Base-by-base conservation (phyloP, 2,888 invertebrate species). In the Ormyrus thymus region DNA sequence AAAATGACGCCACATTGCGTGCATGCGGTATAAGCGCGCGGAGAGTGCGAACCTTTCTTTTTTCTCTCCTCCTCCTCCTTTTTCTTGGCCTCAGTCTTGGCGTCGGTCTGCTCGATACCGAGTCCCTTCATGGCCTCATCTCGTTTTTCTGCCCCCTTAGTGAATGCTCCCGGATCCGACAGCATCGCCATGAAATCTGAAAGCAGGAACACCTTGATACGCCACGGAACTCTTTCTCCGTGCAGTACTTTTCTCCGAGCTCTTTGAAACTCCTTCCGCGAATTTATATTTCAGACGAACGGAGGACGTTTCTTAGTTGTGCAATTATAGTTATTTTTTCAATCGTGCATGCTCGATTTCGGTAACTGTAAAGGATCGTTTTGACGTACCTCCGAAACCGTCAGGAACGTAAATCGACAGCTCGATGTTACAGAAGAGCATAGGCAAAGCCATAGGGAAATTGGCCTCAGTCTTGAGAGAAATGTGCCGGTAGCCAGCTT, bases 111-210 rank as follows among this genome's bases (percentile, higher is more conserved):
- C 85, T 93, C 93, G 83, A 94, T 94, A 58, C 94, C 94, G 91
- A 94, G 93, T 29, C 92, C 93, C 84, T 93, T 93, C 93, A 94
- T 93, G 84, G 93, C 92, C 83, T 93, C 92, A 29, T 92, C 92
- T 77, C 93, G 91, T 82, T 93, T 93, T 84, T 94, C 93, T 82
- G 93, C 92, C 62, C 92, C 92, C 64, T 93, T 92, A 81, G 92
- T 89, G 86, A 93, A 94, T 61, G 95, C 97, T 75, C 97, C 93
- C 0, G 99, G 99, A 91, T 98, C 98, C 13, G 98, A 98, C 83
- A 99, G 91, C 53, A 98, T 97, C 76, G 98, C 98, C 96, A 99
- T 99, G 91, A 99, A 97, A 89, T 98, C 98, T 96, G 89, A 53
- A 84, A 78, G 79, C 70, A 79, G 59, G 58, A 56, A 53, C 74